Base-by-base conservation (phyloP, 1,140 invertebrate species). In the Cotesia vestalis region DNA sequence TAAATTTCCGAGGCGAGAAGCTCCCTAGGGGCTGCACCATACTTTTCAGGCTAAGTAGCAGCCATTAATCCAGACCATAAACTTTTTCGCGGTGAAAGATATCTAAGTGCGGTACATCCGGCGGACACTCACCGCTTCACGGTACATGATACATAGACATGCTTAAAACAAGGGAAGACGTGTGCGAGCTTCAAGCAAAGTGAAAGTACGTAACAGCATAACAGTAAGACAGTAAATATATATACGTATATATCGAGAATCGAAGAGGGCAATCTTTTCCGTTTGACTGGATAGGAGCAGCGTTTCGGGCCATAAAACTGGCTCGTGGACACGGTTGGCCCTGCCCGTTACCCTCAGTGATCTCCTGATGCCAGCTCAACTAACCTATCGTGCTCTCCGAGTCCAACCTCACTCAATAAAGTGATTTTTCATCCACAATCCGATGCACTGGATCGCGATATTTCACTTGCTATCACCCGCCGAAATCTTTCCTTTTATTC, bases 391-490 rank as follows among this genome's bases (percentile, higher is more conserved):
- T 38, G 52, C 66, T 60, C 53, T 40, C 6, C 40, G 17, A n/a
- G 11, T 14, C 11, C 53, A 55, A 55, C 53, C 57, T 40, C 9
- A 38, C 71, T 67, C 69, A 70, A 78, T 76, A 76, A 75, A 73
- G 76, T 72, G 75, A 77, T 76, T 77, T 76, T 77, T 79, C 78
- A 77, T 81, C 70, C 69, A 36, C 76, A 71, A 76, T 53, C 72
- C 75, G 69, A 77, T 73, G 74, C 77, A 80, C 77, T 75, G 75
- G 75, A 79, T 80, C 76, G 75, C 78, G 66, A 80, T 81, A 79
- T 79, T 80, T 79, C 75, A 79, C 63, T 71, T 71, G 62, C 73
- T 81, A 79, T 80, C 77, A 68, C 17, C 35, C 68, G 63, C 40
- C 66, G n/a, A 68, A 73, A 78, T 78, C 76, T 76, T 51, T 68